Percentiles rank a stretch among this genome's conserved stretches.
phyloP scores from a whole-genome alignment of 2,888 invertebrate species.

The Xestia ashworthii region DNA sequence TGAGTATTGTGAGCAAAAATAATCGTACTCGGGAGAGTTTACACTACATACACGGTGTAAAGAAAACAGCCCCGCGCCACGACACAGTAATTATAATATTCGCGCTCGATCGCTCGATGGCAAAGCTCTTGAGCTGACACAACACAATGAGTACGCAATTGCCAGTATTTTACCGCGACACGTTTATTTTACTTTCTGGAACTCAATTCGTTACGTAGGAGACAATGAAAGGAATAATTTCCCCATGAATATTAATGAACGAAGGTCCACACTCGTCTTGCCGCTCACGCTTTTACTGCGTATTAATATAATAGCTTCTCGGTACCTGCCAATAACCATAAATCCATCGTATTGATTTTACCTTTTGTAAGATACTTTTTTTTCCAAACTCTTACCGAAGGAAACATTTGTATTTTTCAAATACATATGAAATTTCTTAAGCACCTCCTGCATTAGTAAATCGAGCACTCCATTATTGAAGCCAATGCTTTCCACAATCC shows the following conservation, averaged over 20 bases:
- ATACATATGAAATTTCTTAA: not conserved
- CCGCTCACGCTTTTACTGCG: slow-evolving; percentile 80
- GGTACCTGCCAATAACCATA: slow-evolving; percentile 74
- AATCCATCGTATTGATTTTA: slow-evolving; percentile 68
- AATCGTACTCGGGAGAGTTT: slow-evolving; percentile 34
- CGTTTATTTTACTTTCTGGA: slow-evolving; percentile 80
- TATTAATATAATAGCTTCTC: slow-evolving; percentile 82
- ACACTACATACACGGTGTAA: slow-evolving; percentile 11
- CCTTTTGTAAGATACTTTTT: slow-evolving; percentile 28
- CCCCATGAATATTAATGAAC: slow-evolving; percentile 88
- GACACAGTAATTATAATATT: slow-evolving; percentile 48
- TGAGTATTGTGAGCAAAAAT: slow-evolving; percentile 65
- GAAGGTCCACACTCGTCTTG: slow-evolving; percentile 82
- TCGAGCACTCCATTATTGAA: slow-evolving; percentile 15
- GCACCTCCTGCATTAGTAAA: not conserved
- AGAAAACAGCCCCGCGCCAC: slow-evolving; percentile 3
- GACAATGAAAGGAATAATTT: slow-evolving; percentile 87
- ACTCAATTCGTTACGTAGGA: slow-evolving; percentile 82
- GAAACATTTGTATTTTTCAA: slow-evolving; percentile 4
- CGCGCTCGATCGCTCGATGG: slow-evolving; percentile 17
- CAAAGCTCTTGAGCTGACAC: slow-evolving; percentile 60
- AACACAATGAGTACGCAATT: slow-evolving; percentile 69
- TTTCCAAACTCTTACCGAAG: not conserved
- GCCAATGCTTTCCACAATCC: slow-evolving; percentile 2
- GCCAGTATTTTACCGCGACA: slow-evolving; percentile 73